Evolutionary conservation across 2,797 vertebrate species (phyloP), one percentile per base, ranked within the genome.

Genomic region (Tenualosa thibaudeaui): DNA sequence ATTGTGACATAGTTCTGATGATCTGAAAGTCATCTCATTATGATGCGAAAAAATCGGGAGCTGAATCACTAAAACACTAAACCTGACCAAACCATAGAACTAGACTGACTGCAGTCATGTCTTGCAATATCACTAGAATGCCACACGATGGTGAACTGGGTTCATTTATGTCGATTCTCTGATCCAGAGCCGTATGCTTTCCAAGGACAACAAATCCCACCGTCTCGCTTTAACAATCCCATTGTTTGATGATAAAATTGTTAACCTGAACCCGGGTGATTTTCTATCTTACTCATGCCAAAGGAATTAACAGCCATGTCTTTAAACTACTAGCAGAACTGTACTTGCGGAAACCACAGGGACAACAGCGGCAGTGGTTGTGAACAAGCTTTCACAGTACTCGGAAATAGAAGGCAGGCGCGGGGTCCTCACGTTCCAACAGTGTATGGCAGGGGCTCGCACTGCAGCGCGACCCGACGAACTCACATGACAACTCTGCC

Each of bases 121-220:
- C 37, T 15, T 43, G 68, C 37, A 75, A 43, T 75, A 8, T 17
- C 68, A 43, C 13, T 43, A 17, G 7, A 19, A 0, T 75, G 5
- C 68, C 68, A 19, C 68, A 43, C 68, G 68, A 75, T 75, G 68
- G 68, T 37, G 68, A 75, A 19, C 68, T 75, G 3, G 6, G 68
- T 17, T 22, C 15, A 75, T 17, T 6, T 43, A 31, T 68, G 26
- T 13, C 65, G 15, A 9, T 1, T 3, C 31, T 26, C 50, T 51
- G 7, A 51, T 51, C 50, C 9, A 51, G 9, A 51, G 17, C 3
- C 19, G 12, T 54, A 54, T 15, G 12, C 54, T 56, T 51, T 51
- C 50, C 50, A 51, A 51, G 50, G 50, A 51, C 12, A 7, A 56
- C 15, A 56, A 56, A 56, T 3, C 53, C 53, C 53, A 0, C 13